These are phyloP conservation scores for Phoebastria nigripes DNA, from an alignment of 2,797 vertebrate species.

Conservation along the genomic window DNA sequence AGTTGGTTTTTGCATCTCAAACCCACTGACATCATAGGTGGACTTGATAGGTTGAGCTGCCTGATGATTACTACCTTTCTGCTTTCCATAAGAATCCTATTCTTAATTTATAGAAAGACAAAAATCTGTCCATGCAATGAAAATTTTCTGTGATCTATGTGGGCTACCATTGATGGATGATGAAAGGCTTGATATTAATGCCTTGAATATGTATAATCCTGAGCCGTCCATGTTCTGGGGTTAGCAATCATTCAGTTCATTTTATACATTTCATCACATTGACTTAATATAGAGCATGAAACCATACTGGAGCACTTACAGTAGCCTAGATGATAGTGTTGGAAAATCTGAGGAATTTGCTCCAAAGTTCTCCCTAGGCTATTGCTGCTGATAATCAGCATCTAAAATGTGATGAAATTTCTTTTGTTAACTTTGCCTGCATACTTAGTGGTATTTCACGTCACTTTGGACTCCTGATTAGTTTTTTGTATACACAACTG, in stretches of 20 bases:
- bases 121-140: constrained; percentile 57
- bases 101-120: constrained; percentile 47
- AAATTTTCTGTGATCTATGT: constrained; percentile 60
- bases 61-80: neutral
- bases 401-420: constrained; percentile 59
- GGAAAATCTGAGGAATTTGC: constrained; percentile 41
- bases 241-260: constrained; percentile 47
- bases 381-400: constrained; percentile 58
- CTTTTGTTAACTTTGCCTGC: constrained; percentile 62
- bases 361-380: constrained; percentile 46
- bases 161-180: constrained; percentile 43
- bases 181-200: constrained; percentile 49
- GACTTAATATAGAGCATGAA: constrained; percentile 13
- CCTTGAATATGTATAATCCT: constrained; percentile 14
- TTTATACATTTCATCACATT: constrained; percentile 27
- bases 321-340: neutral
- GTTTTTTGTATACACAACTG: constrained; percentile 54
- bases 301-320: neutral
- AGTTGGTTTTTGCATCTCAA: neutral
- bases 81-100: constrained; percentile 14
- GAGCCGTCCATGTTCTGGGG: constrained; percentile 11
- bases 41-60: neutral
- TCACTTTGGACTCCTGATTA: constrained; percentile 62
- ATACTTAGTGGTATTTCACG: constrained; percentile 52
- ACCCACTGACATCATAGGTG: neutral